Evolutionary conservation across 64 coral and sea anemone genomes (phyloP).

Genomic region (Anthopleura sola): DNA sequence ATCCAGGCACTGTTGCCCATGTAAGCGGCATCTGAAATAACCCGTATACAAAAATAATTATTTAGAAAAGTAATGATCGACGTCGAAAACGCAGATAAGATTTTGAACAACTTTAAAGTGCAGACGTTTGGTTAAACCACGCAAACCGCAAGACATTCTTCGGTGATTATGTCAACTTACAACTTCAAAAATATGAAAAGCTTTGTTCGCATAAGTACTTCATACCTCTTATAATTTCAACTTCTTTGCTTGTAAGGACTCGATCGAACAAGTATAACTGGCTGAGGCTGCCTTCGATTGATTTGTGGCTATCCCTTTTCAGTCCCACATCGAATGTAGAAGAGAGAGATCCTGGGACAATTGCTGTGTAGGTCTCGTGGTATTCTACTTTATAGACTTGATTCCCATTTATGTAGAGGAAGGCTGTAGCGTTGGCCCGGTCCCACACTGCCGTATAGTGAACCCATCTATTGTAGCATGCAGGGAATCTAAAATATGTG

Average conservation of each 20-base stretch:
- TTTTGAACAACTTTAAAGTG: too few relatives aligned
- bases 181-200: too few relatives aligned
- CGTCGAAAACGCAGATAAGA: too few relatives aligned
- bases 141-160: too few relatives aligned
- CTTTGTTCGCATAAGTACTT: background rate
- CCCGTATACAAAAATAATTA: background rate
- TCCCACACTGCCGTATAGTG: background rate
- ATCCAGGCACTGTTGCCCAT: slow-evolving; percentile 15
- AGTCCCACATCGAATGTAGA: background rate
- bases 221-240: background rate
- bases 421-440: background rate
- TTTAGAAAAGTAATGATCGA: background rate
- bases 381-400: background rate
- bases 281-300: background rate
- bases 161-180: too few relatives aligned
- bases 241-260: background rate
- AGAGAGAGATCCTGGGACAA: background rate
- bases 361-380: background rate
- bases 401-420: background rate
- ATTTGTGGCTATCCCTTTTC: background rate
- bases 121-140: too few relatives aligned
- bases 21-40: background rate
- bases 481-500: background rate
- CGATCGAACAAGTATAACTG: background rate
- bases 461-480: background rate